Conservation (phyloP, 1,140 invertebrate species). For the Drosophila bocki region DNA sequence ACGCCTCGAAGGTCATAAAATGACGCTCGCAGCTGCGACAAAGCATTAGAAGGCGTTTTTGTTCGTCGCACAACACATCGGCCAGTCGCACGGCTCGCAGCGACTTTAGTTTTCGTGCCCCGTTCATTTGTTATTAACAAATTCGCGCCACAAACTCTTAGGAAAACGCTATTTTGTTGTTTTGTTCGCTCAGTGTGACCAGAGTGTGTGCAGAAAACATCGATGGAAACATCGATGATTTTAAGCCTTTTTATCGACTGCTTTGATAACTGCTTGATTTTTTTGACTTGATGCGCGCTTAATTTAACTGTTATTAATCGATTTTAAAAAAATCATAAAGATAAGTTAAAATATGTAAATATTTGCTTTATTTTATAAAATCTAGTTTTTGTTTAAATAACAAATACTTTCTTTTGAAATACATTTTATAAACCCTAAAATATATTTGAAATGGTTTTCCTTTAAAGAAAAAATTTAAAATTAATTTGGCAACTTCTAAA, state of each 20-base stretch:
- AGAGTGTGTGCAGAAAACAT: too few species aligned
- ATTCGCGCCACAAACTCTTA: slow-evolving; percentile 24
- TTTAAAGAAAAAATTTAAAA: too few species aligned
- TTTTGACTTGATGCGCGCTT: background rate
- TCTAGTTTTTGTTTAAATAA: too few species aligned
- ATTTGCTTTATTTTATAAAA: too few species aligned
- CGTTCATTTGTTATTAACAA: slow-evolving; percentile 60
- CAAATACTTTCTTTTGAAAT: too few species aligned
- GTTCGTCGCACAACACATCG: slow-evolving; percentile 65
- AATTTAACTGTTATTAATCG: background rate
- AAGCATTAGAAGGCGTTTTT: slow-evolving; percentile 52
- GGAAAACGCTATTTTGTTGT: slow-evolving; percentile 5
- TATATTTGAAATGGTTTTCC: too few species aligned
- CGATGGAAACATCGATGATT: too few species aligned
- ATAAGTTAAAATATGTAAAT: too few species aligned
- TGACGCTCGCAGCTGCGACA: slow-evolving; percentile 61
- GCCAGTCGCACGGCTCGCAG: slow-evolving; percentile 56
- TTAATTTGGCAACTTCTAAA: too few species aligned
- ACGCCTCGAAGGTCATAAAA: slow-evolving; percentile 47
- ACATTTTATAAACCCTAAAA: too few species aligned
- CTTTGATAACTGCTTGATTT: background rate
- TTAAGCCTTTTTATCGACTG: background rate
- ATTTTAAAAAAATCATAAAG: too few species aligned
- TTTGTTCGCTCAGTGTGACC: slow-evolving; percentile 11
- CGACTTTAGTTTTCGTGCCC: slow-evolving; percentile 37